Conservation (phyloP, 1,140 invertebrate genomes). For the Lineus longissimus region DNA sequence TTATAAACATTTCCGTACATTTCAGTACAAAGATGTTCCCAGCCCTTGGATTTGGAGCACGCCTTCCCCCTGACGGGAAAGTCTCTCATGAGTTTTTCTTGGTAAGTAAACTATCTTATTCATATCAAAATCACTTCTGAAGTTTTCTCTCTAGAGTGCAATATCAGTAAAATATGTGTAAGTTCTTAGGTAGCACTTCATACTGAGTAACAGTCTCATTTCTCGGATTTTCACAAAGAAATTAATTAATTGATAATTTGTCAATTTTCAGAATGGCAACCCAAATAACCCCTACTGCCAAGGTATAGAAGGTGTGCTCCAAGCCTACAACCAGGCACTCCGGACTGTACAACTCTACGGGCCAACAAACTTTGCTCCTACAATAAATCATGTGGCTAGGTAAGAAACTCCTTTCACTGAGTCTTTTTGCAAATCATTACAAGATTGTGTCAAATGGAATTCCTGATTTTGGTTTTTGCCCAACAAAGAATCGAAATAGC, state of each 20-base stretch:
- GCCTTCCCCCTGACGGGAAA: conserved; percentile 43
- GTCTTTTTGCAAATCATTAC: neutral
- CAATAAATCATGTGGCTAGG: conserved; percentile 51
- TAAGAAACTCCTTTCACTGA: no score
- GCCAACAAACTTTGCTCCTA: conserved; percentile 58
- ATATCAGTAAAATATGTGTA: no score
- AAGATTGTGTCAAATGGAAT: neutral
- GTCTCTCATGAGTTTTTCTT: conserved; percentile 53
- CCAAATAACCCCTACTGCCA: conserved; percentile 60
- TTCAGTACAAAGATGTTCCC: conserved; percentile 53
- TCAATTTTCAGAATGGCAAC: conserved; percentile 56
- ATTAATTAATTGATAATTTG: neutral
- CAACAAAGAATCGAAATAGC: neutral
- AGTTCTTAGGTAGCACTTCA: no score
- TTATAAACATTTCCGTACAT: conserved; percentile 6
- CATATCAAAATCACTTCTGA: no score
- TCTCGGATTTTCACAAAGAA: no score
- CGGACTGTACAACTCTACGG: conserved; percentile 56
- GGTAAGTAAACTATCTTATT: conserved; percentile 43
- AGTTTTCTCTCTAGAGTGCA: neutral
- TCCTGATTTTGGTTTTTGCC: neutral
- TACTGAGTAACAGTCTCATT: no score
- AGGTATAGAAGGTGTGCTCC: conserved; percentile 56
- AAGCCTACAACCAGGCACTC: conserved; percentile 55
- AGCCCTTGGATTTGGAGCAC: conserved; percentile 52